Percentiles rank a stretch among this genome's conserved stretches.
phyloP scores from a whole-genome alignment of 2,888 invertebrate genomes.

The Nephrotoma appendiculata region DNA sequence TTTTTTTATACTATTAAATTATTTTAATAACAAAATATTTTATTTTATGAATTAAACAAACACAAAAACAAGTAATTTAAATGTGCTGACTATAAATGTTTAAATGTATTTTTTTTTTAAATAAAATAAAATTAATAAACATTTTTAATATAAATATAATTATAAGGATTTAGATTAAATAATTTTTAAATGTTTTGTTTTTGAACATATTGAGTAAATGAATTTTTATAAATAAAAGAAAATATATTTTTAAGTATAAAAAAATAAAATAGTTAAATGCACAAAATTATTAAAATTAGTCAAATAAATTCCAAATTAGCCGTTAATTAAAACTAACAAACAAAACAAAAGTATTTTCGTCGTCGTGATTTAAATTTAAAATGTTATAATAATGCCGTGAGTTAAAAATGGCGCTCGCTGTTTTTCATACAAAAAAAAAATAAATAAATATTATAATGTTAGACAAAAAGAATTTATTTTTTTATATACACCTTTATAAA shows the following conservation, averaged over 20 bases:
- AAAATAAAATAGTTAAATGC: neutral
- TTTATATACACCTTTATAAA: neutral
- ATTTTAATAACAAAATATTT: neutral
- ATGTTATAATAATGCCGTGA: neutral
- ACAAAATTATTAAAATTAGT: neutral
- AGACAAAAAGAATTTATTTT: neutral
- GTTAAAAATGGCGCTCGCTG: neutral
- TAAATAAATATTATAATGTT: neutral
- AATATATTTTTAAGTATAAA: neutral
- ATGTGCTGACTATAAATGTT: neutral
- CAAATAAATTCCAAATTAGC: neutral
- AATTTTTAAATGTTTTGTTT: neutral
- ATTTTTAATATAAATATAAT: neutral
- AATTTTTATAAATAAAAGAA: neutral
- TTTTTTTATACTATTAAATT: neutral
- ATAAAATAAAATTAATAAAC: neutral
- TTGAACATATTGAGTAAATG: neutral
- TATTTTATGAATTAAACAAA: neutral
- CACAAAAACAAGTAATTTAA: neutral
- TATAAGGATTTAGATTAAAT: neutral
- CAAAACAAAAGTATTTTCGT: neutral
- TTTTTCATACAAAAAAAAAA: neutral
- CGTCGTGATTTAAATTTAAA: neutral
- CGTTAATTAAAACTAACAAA: neutral
- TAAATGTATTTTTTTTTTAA: neutral